Evolutionary conservation across 2,888 invertebrate species (phyloP), one percentile per base, ranked within the genome.

Genomic region (Sinopyrophorus schimmeli): DNA sequence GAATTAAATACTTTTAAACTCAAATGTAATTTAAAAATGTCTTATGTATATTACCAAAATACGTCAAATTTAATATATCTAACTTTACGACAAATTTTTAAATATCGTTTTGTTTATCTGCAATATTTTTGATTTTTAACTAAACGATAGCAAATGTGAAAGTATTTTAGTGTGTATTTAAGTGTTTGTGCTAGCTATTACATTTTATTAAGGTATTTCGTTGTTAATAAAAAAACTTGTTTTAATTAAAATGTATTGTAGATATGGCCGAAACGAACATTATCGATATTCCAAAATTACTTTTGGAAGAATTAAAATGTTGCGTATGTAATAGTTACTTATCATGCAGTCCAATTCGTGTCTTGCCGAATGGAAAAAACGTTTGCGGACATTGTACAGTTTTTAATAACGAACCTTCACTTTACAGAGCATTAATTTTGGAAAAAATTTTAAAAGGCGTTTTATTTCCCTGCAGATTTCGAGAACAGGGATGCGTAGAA

Each of bases 271-370:
- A 28, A 20, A 30, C 9, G n/a, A 41, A 6, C 7, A 35, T 21
- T 20, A 11, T 17, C 14, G 38, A 28, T 5, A 9, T 57, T 16
- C 62, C 62, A 6, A 31, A 60, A 18, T 42, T 44, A n/a, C 14
- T 62, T 1, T 24, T 65, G n/a, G 35, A 57, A 30, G 38, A 59
- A 11, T 53, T 71, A 30, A 54, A 60, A 39, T 73, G 73, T 37
- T 32, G 55, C 2, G 59, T 65, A 27, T 73, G 73, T 47, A 54
- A 58, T 12, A 60, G 64, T 16, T 65, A 64, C 21, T 58, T 72
- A 6, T 68, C 64, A 16, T 67, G 67, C 47, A 70, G 66, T 14
- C 72, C 72, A 2, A 65, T 72, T 9, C 57, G 63, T n/a, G 64
- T 70, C 2, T 47, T 68, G 4, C 63, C 68, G 3, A 60, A 67